These are phyloP conservation scores for Gallinago nigripennis DNA, from an alignment of 2,797 vertebrate genomes.

Conservation along the genomic window DNA sequence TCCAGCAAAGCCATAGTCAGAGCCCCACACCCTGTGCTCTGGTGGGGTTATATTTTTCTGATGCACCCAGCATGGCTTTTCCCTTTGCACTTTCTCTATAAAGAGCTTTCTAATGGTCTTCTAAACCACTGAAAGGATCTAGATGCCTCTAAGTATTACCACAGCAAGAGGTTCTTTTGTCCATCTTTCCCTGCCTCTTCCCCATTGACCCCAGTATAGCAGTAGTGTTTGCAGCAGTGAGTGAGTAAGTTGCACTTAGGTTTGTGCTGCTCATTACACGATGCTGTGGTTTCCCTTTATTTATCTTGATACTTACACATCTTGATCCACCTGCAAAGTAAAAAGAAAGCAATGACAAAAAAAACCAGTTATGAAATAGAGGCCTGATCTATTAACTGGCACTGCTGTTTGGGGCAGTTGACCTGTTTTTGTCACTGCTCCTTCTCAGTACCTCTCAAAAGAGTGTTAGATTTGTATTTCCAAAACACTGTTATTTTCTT, in stretches of 20 bases:
- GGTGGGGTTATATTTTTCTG: neutral
- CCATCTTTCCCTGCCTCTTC: neutral
- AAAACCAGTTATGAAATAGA: neutral
- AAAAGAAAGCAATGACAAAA: neutral
- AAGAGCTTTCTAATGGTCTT: neutral
- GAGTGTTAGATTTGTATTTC: neutral
- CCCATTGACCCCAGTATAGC: fast-evolving
- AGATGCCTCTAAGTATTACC: neutral
- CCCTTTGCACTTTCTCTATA: neutral
- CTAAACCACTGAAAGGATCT: neutral
- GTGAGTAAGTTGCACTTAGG: neutral
- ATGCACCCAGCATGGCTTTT: neutral
- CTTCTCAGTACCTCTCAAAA: neutral
- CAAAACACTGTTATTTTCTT: neutral
- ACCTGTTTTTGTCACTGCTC: neutral
- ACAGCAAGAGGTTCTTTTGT: neutral
- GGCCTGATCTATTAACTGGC: neutral
- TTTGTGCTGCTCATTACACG: neutral
- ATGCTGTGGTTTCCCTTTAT: neutral
- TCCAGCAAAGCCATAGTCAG: neutral
- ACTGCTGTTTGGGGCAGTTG: neutral
- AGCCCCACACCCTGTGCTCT: neutral
- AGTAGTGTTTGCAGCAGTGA: neutral
- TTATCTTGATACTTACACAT: neutral
- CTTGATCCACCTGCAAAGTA: neutral